Conservation (phyloP, 1,140 invertebrate species). For the Tetramorium alpestre region DNA sequence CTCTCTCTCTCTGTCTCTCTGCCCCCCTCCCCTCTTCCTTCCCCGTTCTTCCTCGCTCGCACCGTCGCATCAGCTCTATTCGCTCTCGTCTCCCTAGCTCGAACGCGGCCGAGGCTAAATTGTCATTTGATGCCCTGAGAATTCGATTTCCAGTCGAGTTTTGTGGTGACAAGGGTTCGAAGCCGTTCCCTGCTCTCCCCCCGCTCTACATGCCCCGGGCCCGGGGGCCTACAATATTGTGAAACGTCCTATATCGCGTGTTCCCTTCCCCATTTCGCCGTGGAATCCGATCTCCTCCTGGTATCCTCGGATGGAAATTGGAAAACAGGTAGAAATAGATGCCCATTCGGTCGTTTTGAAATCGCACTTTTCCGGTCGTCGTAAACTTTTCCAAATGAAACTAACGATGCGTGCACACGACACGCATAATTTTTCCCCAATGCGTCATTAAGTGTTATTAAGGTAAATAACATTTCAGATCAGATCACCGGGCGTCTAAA, state of each 20-base stretch:
- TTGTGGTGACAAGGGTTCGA: slow-evolving; percentile 73
- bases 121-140: slow-evolving; percentile 85
- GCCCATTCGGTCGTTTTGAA: slow-evolving; percentile 4
- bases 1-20: too few species aligned
- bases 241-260: slow-evolving; percentile 67
- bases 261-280: neutral
- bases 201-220: neutral
- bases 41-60: neutral
- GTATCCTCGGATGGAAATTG: slow-evolving; percentile 63
- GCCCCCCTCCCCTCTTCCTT: neutral
- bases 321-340: slow-evolving; percentile 66
- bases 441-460: neutral
- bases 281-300: slow-evolving; percentile 50
- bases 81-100: slow-evolving; percentile 17
- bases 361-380: slow-evolving; percentile 26
- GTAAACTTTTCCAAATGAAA: neutral
- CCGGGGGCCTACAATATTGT: slow-evolving; percentile 69
- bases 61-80: neutral
- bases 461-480: neutral
- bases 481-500: neutral
- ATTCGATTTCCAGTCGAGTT: slow-evolving; percentile 82
- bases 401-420: neutral
- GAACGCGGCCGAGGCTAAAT: slow-evolving; percentile 82
- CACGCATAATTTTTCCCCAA: neutral
- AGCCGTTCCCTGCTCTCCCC: neutral